These are phyloP conservation scores for Microvelia longipes DNA, from an alignment of 1,140 invertebrate species.

Conservation along the genomic window DNA sequence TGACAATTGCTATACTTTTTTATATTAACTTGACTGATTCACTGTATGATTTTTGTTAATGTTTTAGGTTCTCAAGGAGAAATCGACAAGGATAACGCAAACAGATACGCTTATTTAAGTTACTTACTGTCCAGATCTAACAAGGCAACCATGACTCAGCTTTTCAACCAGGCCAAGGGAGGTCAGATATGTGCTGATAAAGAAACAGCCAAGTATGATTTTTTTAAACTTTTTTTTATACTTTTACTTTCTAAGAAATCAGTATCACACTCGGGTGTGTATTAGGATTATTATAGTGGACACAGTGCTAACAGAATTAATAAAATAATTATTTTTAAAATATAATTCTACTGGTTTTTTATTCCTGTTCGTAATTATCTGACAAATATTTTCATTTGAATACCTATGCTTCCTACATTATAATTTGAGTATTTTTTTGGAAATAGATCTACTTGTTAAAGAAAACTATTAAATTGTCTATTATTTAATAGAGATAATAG, in stretches of 20 bases:
- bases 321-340: too few species aligned
- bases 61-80: background rate
- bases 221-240: background rate
- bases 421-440: background rate
- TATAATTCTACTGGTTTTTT: too few species aligned
- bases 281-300: background rate
- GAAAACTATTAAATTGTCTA: too few species aligned
- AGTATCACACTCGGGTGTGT: too few species aligned
- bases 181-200: background rate
- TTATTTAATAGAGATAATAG: too few species aligned
- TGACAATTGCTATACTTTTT: too few species aligned
- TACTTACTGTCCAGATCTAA: background rate
- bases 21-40: too few species aligned
- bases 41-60: background rate
- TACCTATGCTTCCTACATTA: background rate
- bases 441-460: background rate
- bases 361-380: too few species aligned
- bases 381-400: too few species aligned
- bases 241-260: background rate
- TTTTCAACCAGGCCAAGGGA: background rate
- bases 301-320: too few species aligned
- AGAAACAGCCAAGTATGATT: background rate
- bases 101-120: background rate
- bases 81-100: background rate
- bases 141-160: background rate